These are phyloP conservation scores for Buteo buteo DNA, from an alignment of 2,113 vertebrate species.

Conservation along the genomic window DNA sequence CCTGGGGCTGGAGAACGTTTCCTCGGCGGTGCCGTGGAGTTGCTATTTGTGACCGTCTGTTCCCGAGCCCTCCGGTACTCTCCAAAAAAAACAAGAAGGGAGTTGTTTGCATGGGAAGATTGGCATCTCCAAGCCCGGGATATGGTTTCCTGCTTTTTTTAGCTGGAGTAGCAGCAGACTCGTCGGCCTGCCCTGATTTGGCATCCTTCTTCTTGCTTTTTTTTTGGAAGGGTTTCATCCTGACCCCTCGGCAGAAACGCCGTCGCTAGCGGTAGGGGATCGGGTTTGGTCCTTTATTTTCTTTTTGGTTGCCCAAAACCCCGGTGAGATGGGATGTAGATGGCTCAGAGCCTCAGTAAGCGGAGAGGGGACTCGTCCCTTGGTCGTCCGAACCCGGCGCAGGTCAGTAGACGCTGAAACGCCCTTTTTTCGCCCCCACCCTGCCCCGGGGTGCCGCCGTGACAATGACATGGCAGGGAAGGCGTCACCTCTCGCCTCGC, in stretches of 20 bases:
- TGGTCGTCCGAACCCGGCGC: not conserved
- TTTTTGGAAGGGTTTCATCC: conserved; percentile 22
- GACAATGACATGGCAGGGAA: not conserved
- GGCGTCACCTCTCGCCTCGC: not conserved
- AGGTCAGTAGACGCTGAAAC: conserved; percentile 37
- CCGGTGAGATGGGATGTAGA: conserved; percentile 49
- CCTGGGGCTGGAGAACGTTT: not conserved
- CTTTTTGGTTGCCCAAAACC: not conserved
- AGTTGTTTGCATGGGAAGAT: conserved; percentile 65
- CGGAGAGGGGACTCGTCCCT: not conserved
- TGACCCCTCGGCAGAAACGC: conserved; percentile 33
- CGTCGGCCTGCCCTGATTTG: conserved; percentile 48
- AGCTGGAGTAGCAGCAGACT: conserved; percentile 47
- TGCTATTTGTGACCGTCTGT: conserved; percentile 40
- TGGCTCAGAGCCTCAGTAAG: conserved; percentile 43
- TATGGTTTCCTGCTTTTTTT: conserved; percentile 67
- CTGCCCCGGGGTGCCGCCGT: fast-evolving
- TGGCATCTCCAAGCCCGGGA: conserved; percentile 62
- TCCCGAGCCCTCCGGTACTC: conserved; percentile 2
- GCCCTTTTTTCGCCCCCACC: not conserved
- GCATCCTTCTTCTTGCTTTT: conserved; percentile 5
- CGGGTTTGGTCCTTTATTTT: not conserved
- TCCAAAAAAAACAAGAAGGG: conserved; percentile 65
- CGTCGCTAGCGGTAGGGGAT: not conserved
- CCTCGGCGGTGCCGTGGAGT: not conserved